Evolutionary conservation across 2,888 invertebrate species (phyloP), one percentile per base, ranked within the genome.

Genomic region (Xanthorhoe designata): DNA sequence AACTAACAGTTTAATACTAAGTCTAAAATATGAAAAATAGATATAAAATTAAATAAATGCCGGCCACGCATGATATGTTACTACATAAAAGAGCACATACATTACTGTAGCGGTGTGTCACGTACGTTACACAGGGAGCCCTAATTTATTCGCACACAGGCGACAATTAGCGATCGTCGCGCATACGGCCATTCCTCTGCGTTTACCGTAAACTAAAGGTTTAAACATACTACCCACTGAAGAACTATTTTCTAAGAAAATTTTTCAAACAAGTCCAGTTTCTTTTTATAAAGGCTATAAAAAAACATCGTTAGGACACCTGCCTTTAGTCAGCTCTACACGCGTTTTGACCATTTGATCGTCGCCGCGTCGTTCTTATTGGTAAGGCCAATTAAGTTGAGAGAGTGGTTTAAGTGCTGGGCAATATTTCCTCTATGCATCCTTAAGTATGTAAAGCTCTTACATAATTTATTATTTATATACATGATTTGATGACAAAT

Each of bases 81-180:
- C 60, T 45, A 54, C 63, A 64, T 64, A 61, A 68, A 60, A 61
- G 64, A 63, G 53, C 50, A 50, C 50, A 57, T 63, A 50, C 50
- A 57, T 63, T 61, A 59, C 18, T 58, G 71, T 77, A 79, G 72
- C 80, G 73, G 75, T 67, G n/a, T 68, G 75, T 76, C 68, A 75
- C 75, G 72, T 73, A 65, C 70, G 64, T 72, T 79, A 78, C 77
- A 71, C 69, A 71, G 57, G 61, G 62, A 72, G 70, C 69, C 75
- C 74, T 78, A 75, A 80, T 81, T 83, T 82, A 83, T 78, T 75
- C 70, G 71, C 67, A 74, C 63, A 73, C 71, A 68, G 72, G 71
- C 70, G 71, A 75, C 78, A 84, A 86, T 86, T 82, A 85, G 75
- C 72, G 63, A 64, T 71, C 73, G 77, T 74, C 75, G 79, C 76